Evolutionary conservation across 2,113 vertebrate genomes (phyloP).

Genomic region (Malaclemys terrapin): DNA sequence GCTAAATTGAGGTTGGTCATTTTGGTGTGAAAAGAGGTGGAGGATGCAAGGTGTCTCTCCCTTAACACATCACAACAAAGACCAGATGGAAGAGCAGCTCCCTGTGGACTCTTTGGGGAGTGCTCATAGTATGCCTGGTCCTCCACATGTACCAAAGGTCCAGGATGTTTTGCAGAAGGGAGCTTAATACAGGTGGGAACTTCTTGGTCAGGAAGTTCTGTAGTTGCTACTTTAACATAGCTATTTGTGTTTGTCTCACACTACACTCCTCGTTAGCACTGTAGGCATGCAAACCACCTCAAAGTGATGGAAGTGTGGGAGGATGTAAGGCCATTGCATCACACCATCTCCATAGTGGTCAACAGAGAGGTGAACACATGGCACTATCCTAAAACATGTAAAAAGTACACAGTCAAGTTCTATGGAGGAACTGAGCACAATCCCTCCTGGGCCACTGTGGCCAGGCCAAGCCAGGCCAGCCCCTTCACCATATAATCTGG

Average conservation of each 20-base stretch:
- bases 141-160: too few species aligned
- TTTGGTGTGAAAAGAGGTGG: neutral
- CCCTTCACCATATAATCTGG: neutral
- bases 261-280: neutral
- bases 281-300: neutral
- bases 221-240: too few species aligned
- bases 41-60: neutral
- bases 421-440: neutral
- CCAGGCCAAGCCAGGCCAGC: neutral
- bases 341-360: neutral
- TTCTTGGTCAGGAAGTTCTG: too few species aligned
- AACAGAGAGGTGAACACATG: neutral
- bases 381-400: neutral
- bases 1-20: rapidly evolving
- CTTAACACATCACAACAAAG: rapidly evolving
- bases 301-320: neutral
- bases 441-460: neutral
- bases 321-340: neutral
- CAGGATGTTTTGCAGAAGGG: too few species aligned
- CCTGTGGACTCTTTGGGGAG: neutral
- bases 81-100: neutral
- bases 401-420: neutral
- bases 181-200: too few species aligned
- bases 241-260: too few species aligned
- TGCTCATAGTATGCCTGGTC: too few species aligned